A percentile compares a stretch with the other conserved stretches of the same genome.
Evolutionary conservation across 2,113 vertebrate genomes (phyloP).

Genomic region (Spea bombifrons): DNA sequence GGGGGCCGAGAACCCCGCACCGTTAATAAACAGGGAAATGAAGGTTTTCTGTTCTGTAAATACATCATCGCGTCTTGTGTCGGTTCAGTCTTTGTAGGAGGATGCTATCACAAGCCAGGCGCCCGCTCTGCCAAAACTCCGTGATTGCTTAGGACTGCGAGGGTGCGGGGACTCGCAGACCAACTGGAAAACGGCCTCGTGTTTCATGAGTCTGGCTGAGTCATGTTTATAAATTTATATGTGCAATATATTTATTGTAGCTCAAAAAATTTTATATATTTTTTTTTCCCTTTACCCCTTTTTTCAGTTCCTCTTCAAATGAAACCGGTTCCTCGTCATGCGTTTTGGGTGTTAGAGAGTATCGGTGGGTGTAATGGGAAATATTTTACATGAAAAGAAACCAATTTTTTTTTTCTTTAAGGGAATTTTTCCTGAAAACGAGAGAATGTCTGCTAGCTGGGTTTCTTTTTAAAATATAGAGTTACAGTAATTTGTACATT

Average conservation of each 20-base stretch:
- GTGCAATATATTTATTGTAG: too few relatives aligned
- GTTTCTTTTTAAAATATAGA: too few relatives aligned
- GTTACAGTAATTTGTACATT: too few relatives aligned
- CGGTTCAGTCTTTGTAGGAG: constrained; percentile 41
- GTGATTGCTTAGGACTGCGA: constrained; percentile 39
- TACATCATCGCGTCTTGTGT: constrained; percentile 26
- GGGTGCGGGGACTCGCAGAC: constrained; percentile 28
- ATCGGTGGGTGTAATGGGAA: too few relatives aligned
- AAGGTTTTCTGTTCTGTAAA: constrained; percentile 34
- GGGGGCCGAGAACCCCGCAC: not conserved
- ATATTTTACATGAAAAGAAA: not conserved
- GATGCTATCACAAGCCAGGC: constrained; percentile 34
- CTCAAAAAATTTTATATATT: not conserved
- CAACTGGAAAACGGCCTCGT: constrained; percentile 28
- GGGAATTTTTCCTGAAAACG: too few relatives aligned
- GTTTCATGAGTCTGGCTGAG: constrained; percentile 33
- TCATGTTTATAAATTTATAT: constrained; percentile 29
- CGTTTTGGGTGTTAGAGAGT: too few relatives aligned
- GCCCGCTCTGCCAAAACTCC: constrained; percentile 22
- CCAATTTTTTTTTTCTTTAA: not conserved
- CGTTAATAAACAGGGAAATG: constrained; percentile 35
- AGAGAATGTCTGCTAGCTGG: too few relatives aligned
- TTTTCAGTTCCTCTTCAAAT: not conserved
- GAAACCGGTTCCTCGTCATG: too few relatives aligned
- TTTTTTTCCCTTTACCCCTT: not conserved